These are phyloP conservation scores for Serilophus lunatus DNA, from an alignment of 2,113 vertebrate species.

Conservation along the genomic window DNA sequence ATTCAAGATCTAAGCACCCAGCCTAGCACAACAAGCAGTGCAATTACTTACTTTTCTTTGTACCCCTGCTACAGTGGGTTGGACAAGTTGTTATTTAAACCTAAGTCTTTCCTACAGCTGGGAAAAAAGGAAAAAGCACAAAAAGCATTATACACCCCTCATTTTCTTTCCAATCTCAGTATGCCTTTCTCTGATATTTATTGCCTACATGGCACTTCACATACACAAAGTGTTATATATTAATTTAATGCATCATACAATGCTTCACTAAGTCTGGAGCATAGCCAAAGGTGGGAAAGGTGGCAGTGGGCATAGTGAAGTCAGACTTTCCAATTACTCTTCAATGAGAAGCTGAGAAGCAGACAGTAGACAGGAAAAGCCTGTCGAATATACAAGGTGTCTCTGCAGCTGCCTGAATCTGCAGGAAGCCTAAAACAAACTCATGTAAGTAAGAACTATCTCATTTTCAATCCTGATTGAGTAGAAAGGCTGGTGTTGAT, in stretches of 20 bases:
- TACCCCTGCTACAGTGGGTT: background rate
- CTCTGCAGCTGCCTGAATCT: background rate
- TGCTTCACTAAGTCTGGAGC: background rate
- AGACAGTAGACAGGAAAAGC: background rate
- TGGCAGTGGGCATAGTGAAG: background rate
- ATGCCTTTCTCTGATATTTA: background rate
- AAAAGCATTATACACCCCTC: background rate
- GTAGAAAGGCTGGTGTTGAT: background rate
- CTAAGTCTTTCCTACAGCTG: background rate
- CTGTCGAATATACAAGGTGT: background rate
- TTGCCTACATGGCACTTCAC: background rate
- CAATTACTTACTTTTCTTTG: background rate
- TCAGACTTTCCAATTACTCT: background rate
- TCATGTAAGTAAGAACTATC: background rate
- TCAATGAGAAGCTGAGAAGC: background rate
- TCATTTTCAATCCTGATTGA: background rate
- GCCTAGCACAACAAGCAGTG: background rate
- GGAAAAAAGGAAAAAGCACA: background rate
- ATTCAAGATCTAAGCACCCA: background rate
- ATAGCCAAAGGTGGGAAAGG: constrained; percentile 8
- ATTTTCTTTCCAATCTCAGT: background rate
- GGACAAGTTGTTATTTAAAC: background rate
- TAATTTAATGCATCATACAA: background rate
- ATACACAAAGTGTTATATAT: background rate
- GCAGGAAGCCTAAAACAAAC: background rate